Conservation (phyloP, 2,888 invertebrate genomes). For the Mechanitis mazaeus region DNA sequence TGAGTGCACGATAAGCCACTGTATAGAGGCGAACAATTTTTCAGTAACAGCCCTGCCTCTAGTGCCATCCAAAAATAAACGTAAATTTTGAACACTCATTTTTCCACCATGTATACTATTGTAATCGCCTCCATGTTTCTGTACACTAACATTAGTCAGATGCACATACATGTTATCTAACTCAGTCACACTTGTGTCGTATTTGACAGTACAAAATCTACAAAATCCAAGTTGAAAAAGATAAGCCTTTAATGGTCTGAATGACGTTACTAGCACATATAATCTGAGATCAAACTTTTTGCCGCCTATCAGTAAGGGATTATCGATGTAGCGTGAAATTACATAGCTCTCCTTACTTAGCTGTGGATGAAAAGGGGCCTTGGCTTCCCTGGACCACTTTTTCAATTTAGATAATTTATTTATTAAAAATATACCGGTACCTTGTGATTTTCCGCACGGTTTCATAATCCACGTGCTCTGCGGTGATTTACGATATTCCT, state of each 20-base stretch:
- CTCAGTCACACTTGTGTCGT: slow-evolving; percentile 92
- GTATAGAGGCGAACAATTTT: slow-evolving; percentile 91
- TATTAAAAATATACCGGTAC: slow-evolving; percentile 95
- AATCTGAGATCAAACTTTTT: slow-evolving; percentile 96
- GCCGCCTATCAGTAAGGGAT: slow-evolving; percentile 96
- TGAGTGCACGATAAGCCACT: slow-evolving; percentile 95
- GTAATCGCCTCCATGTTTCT: slow-evolving; percentile 97
- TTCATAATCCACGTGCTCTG: slow-evolving; percentile 99
- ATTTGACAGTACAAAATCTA: slow-evolving; percentile 97
- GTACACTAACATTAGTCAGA: slow-evolving; percentile 95
- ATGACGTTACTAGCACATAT: slow-evolving; percentile 94
- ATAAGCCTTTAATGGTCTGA: slow-evolving; percentile 95
- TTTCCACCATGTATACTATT: slow-evolving; percentile 97
- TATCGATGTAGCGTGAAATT: slow-evolving; percentile 96
- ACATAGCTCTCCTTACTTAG: slow-evolving; percentile 92
- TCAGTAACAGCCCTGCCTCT: slow-evolving; percentile 92
- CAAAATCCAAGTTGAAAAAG: slow-evolving; percentile 96
- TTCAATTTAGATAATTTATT: slow-evolving; percentile 96
- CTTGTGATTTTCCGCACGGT: slow-evolving; percentile 95
- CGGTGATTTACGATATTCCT: slow-evolving; percentile 95
- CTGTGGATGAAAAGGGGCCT: slow-evolving; percentile 84
- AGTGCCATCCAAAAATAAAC: slow-evolving; percentile 93
- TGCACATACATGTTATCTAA: slow-evolving; percentile 97
- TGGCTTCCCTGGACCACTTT: slow-evolving; percentile 87
- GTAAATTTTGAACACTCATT: slow-evolving; percentile 94